Percentiles rank a stretch among this genome's conserved stretches.
Conservation (phyloP, 2,113 vertebrate genomes). For the Rhinolophus ferrumequinum region DNA sequence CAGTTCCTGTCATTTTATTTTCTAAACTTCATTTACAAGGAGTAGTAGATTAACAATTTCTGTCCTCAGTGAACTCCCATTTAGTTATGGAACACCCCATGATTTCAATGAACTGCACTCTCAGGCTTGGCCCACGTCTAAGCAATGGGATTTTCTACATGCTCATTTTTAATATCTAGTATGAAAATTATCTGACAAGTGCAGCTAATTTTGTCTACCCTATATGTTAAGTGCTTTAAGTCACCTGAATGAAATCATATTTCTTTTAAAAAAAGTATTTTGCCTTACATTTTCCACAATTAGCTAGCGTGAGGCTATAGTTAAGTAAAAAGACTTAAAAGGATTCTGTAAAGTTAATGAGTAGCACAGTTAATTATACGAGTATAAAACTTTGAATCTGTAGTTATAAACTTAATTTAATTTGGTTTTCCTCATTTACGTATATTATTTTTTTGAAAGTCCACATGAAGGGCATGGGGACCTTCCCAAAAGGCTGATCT, state of each 20-base stretch:
- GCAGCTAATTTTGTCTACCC: background rate
- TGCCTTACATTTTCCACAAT: constrained; percentile 49
- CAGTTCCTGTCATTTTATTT: constrained; percentile 29
- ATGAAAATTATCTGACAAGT: constrained; percentile 36
- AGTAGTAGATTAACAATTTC: background rate
- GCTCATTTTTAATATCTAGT: constrained; percentile 13
- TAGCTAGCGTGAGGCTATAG: constrained; percentile 11
- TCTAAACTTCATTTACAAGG: constrained; percentile 30
- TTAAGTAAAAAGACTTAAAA: constrained; percentile 55
- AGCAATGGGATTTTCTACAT: background rate
- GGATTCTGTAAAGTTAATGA: constrained; percentile 50
- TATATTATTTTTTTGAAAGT: background rate
- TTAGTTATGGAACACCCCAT: background rate
- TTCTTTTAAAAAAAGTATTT: background rate
- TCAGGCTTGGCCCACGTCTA: background rate
- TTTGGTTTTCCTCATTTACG: background rate
- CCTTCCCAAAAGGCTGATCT: background rate
- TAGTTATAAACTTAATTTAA: constrained; percentile 35
- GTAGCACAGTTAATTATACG: constrained; percentile 40
- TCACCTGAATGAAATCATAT: constrained; percentile 41
- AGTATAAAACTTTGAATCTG: constrained; percentile 28
- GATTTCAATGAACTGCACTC: background rate
- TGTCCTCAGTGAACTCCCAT: background rate
- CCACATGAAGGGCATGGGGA: background rate
- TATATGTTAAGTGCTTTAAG: constrained; percentile 13